Evolutionary conservation across 92 coral and sea anemone genomes (phyloP).

Genomic region (Muricea muricata): DNA sequence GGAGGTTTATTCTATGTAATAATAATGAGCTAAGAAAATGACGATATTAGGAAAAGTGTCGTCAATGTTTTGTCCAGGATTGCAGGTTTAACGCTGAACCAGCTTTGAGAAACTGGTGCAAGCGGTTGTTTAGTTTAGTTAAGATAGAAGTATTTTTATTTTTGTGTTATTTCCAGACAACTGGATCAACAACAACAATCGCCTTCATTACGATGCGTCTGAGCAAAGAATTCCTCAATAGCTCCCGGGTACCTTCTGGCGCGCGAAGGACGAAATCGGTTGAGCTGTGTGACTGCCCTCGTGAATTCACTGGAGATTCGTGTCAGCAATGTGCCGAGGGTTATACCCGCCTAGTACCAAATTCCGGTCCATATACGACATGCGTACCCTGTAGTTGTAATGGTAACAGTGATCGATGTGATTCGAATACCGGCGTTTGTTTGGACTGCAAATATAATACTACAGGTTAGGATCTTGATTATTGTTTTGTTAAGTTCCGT

Average conservation of each 20-base stretch:
- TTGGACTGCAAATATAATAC: conserved; percentile 82
- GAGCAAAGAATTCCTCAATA: conserved; percentile 19
- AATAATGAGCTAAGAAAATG: too few species aligned
- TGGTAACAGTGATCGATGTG: conserved; percentile 72
- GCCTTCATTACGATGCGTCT: conserved; percentile 2
- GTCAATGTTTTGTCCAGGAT: too few species aligned
- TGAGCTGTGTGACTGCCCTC: conserved; percentile 83
- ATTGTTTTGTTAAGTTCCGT: too few species aligned
- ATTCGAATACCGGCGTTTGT: conserved; percentile 91
- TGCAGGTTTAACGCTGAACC: too few species aligned
- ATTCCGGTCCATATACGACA: conserved; percentile 78
- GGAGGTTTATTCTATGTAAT: too few species aligned
- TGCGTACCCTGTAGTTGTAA: conserved; percentile 90
- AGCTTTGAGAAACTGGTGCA: too few species aligned
- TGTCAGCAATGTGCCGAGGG: conserved; percentile 94
- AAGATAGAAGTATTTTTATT: background rate
- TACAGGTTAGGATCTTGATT: conserved; percentile 67
- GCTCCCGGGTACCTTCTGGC: conserved; percentile 25
- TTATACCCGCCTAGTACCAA: conserved; percentile 81
- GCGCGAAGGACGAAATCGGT: conserved; percentile 61
- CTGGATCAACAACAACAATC: background rate
- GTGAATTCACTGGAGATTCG: conserved; percentile 81
- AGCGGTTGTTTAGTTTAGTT: too few species aligned
- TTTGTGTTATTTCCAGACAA: background rate
- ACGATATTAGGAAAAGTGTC: too few species aligned